Base-by-base conservation (phyloP, 1,140 invertebrate genomes). In the Micrasema longulum region DNA sequence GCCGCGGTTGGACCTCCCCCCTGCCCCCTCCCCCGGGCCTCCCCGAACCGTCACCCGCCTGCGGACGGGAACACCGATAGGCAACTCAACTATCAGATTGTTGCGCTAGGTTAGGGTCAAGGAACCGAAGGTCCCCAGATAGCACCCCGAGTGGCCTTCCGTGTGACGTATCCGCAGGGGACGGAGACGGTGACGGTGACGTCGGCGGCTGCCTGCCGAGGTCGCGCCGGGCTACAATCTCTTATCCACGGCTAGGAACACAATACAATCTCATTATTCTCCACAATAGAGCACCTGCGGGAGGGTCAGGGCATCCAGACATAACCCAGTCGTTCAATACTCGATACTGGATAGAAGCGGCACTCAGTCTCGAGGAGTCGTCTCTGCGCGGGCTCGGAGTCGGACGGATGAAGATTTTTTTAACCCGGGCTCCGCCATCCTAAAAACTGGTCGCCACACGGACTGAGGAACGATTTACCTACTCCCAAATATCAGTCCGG, bases 301-400 rank as follows among this genome's bases (percentile, higher is more conserved):
- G 14, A 3, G 60, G 20, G 60, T 11, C 22, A n/a, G 10, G 41
- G 60, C 10, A 18, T n/a, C 4, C 60, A 22, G 14, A 41, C 23
- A 41, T 38, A 62, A 41, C 16, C 35, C 57, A 31, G 26, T 2
- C 7, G 2, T 22, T 41, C 20, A 62, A 10, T 22, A 62, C 12
- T 11, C 35, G 5, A 2, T 4, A 73, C 57, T 72, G 75, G n/a
- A 47, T 76, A 62, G 16, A 10, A 82, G 81, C 81, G 81, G 82
- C 80, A 80, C 81, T 82, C 80, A n/a, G 63, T 20, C 64, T 41
- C 18, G 22, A n/a, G 20, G 23, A 26, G 14, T 22, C 12, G 18
- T 35, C 23, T 23, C 5, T 35, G 26, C 64, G 35, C 31, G 26
- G 31, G 64, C 18, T 52, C 23, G 14, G 48, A 41, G 2, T 41